Evolutionary conservation across 2,113 vertebrate species (phyloP).

Genomic region (Phalacrocorax aristotelis): DNA sequence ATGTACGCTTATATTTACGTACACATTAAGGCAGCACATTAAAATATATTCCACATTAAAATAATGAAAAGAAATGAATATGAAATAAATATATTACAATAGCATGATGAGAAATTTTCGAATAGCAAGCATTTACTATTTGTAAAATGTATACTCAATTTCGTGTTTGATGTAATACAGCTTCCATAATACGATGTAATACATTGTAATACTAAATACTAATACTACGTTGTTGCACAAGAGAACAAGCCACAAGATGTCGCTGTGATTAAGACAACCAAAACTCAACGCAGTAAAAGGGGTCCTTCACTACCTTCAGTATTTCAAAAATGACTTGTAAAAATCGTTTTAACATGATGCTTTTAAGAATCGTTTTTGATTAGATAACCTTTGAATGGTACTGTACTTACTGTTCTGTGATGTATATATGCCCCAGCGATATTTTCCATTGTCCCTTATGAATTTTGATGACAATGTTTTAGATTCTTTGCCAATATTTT

Average conservation of each 20-base stretch:
- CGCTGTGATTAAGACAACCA: not conserved
- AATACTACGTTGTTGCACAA: not conserved
- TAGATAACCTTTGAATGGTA: accelerated
- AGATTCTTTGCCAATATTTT: not conserved
- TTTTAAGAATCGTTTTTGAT: not conserved
- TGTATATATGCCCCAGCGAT: not conserved
- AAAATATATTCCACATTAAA: not conserved
- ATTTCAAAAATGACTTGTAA: not conserved
- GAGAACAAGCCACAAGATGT: slow-evolving; percentile 28
- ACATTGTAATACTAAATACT: accelerated
- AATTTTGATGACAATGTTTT: not conserved
- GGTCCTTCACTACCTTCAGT: not conserved
- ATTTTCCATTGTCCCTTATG: not conserved
- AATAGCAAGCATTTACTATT: not conserved
- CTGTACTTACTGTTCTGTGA: accelerated
- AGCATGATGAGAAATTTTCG: accelerated
- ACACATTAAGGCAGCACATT: not conserved
- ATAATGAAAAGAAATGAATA: not conserved
- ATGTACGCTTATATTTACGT: accelerated
- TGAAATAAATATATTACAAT: not conserved
- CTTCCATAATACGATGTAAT: accelerated
- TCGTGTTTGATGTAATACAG: not conserved
- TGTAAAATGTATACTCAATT: not conserved
- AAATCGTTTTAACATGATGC: accelerated
- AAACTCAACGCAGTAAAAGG: not conserved